phyloP scores from a whole-genome alignment of 2,888 invertebrate genomes.

The Bruchidius siliquastri region DNA sequence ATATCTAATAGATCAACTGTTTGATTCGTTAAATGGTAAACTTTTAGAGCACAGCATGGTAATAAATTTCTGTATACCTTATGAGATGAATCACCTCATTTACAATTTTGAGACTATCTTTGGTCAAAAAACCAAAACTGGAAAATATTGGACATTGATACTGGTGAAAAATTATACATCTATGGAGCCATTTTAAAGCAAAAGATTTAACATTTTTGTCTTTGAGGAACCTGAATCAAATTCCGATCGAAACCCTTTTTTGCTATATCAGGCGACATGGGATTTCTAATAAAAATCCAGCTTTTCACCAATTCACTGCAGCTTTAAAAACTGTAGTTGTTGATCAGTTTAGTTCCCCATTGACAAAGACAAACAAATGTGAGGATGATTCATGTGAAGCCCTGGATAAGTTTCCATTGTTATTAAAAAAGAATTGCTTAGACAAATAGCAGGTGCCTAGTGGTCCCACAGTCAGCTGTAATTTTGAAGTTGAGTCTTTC shows the following conservation, averaged over 20 bases:
- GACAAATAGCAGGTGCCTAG: too few relatives aligned
- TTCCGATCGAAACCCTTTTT: conserved; percentile 20
- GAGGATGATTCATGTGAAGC: too few relatives aligned
- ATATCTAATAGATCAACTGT: conserved; percentile 14
- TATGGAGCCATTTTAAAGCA: conserved; percentile 5
- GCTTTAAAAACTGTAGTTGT: too few relatives aligned
- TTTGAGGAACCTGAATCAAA: conserved; percentile 9
- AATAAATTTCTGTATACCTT: conserved; percentile 12
- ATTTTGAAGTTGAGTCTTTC: too few relatives aligned
- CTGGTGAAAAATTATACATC: neutral
- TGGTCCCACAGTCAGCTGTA: too few relatives aligned
- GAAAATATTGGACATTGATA: too few relatives aligned
- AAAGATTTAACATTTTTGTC: conserved; percentile 4
- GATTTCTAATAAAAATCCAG: conserved; percentile 7
- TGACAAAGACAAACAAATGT: too few relatives aligned
- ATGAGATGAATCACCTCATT: conserved; percentile 10
- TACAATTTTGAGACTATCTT: too few relatives aligned
- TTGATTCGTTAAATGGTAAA: conserved; percentile 17
- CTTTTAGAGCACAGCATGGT: conserved; percentile 10
- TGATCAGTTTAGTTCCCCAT: too few relatives aligned
- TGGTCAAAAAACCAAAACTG: too few relatives aligned
- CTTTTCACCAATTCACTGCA: neutral
- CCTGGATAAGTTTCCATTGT: too few relatives aligned
- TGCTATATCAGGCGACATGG: conserved; percentile 8
- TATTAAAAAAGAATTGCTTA: too few relatives aligned